phyloP scores from a whole-genome alignment of 53 echinoderm and acorn worm genomes.

The Zoroaster sp. region DNA sequence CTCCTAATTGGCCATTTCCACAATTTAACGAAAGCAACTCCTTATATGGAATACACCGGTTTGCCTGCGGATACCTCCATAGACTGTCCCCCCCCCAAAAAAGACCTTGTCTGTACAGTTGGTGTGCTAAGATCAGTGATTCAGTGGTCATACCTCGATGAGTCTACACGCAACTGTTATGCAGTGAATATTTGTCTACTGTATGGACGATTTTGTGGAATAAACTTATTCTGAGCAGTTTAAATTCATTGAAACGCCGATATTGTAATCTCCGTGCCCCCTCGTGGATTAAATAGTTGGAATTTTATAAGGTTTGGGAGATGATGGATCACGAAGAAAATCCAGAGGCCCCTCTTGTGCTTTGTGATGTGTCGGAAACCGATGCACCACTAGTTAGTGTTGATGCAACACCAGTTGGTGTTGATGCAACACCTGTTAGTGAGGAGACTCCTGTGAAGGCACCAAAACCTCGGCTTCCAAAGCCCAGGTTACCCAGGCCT shows the following conservation, averaged over 20 bases:
- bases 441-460: not conserved
- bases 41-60: constrained; percentile 1
- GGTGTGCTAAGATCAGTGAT: not conserved
- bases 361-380: not conserved
- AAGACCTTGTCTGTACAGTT: not conserved
- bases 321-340: not conserved
- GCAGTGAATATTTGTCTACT: not conserved
- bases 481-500: constrained; percentile 16
- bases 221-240: too few species aligned
- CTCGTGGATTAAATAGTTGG: too few species aligned
- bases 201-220: not conserved
- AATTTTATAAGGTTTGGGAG: too few species aligned
- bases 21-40: constrained; percentile 6
- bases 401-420: not conserved
- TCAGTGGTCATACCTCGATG: not conserved
- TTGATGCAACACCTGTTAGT: not conserved
- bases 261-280: too few species aligned
- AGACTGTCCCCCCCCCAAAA: too few species aligned
- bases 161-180: not conserved
- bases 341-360: not conserved
- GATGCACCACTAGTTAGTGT: not conserved
- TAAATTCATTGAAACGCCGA: too few species aligned
- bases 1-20: constrained; percentile 55
- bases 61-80: not conserved
- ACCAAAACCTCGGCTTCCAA: not conserved